Evolutionary conservation across 2,888 invertebrate species (phyloP), one percentile per base, ranked within the genome.

Genomic region (Hemicrepidius hirtus): DNA sequence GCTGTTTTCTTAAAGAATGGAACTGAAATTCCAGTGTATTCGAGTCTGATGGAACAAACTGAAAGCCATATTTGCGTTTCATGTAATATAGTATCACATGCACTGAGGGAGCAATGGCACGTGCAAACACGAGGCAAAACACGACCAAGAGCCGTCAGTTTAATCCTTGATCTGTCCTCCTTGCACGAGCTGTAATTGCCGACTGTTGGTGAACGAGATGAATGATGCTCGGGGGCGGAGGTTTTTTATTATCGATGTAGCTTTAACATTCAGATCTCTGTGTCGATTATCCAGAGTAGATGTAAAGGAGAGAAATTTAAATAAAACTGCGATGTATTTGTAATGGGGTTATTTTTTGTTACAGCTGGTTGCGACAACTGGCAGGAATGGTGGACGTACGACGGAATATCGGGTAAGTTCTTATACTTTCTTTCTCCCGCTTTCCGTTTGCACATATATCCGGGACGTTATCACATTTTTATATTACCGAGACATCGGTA

Each of bases 351-450:
- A 40, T 70, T 64, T 70, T 64, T 83, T 83, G 83, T 91, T 90
- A 20, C 91, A 94, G 94, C 91, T 85, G 91, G 91, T 77, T 89
- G 91, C 79, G 93, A 93, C 81, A 94, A 93, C 86, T 94, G 95
- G 95, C 94, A 94, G 85, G 94, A 94, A 88, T 95, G 95, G 94
- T 94, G 94, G 94, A 94, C 94, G 0, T 94, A 94, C 88, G 94
- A 94, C 84, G 94, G 94, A 28, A 94, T 95, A 84, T 94, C 94
- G 85, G 95, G 95, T 94, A 85, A 88, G 84, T 79, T 41, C 24
- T 73, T 67, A 24, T 68, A 12, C 62, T 65, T 50, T 40, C 41
- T 55, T 57, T 40, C 24, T 12, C 13, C 21, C 18, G 37, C 24
- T 57, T 40, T 44, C 37, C 32, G 24, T 35, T n/a, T 55, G 20